A percentile compares a stretch with the other conserved stretches of the same genome.
Conservation (phyloP, 1,140 invertebrate genomes). For the Antheraea mylitta region DNA sequence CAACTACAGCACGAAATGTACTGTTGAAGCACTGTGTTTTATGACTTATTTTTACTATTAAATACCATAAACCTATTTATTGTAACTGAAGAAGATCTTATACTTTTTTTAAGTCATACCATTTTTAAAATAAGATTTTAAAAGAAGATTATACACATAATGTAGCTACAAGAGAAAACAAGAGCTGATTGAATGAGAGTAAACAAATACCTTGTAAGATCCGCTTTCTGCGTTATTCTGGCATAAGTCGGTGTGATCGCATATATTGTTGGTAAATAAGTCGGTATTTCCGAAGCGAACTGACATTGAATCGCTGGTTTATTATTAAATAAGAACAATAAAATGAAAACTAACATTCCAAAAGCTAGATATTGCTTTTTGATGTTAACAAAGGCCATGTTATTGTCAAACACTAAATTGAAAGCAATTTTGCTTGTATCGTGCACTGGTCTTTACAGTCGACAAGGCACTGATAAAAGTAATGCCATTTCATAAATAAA, state of each 20-base stretch:
- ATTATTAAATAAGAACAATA: conserved; percentile 68
- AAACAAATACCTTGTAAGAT: conserved; percentile 87
- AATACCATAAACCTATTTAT: no score
- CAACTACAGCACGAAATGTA: no score
- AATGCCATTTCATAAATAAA: not conserved
- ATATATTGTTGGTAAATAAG: conserved; percentile 85
- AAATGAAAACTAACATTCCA: conserved; percentile 69
- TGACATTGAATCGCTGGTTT: conserved; percentile 69
- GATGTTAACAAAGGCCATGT: conserved; percentile 70
- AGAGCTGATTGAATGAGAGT: not conserved
- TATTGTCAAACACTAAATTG: conserved; percentile 40
- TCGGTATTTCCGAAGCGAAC: conserved; percentile 60
- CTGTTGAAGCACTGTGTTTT: no score
- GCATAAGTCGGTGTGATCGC: conserved; percentile 96
- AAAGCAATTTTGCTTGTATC: not conserved
- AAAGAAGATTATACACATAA: no score
- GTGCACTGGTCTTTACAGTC: not conserved
- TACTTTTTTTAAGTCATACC: no score
- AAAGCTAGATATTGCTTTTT: conserved; percentile 73
- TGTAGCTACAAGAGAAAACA: not conserved
- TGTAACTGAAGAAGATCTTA: no score
- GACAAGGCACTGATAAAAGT: not conserved
- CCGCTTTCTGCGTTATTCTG: conserved; percentile 95
- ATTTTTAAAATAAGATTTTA: no score
- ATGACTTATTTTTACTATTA: no score